Conservation (phyloP, 2,888 invertebrate species). For the Crematogaster levior region DNA sequence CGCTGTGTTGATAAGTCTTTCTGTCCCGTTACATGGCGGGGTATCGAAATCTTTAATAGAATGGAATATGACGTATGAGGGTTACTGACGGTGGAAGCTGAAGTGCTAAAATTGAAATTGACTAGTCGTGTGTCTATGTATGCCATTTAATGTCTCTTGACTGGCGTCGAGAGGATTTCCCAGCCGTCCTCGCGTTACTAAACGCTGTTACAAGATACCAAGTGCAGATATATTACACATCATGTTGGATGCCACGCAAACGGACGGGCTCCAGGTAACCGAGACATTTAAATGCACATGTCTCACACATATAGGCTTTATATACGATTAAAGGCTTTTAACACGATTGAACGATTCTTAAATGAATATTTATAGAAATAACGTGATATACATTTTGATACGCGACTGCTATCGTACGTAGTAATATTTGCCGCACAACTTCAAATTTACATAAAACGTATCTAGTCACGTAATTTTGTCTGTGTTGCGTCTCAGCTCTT, state of each 20-base stretch:
- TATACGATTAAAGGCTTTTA: not conserved
- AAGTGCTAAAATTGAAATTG: slow-evolving; percentile 43
- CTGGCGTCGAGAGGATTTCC: slow-evolving; percentile 30
- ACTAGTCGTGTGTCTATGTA: slow-evolving; percentile 21
- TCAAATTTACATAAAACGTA: not conserved
- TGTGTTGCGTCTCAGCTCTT: not conserved
- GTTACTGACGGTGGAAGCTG: not conserved
- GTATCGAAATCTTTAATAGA: slow-evolving; percentile 3
- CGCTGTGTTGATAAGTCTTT: not conserved
- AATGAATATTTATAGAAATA: slow-evolving; percentile 22
- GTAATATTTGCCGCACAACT: not conserved
- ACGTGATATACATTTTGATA: not conserved
- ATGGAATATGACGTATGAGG: not conserved
- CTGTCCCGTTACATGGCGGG: too few relatives aligned
- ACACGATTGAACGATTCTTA: slow-evolving; percentile 20
- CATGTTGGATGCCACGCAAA: slow-evolving; percentile 35
- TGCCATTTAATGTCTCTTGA: slow-evolving; percentile 44
- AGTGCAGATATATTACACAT: slow-evolving; percentile 47
- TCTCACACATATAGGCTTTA: not conserved
- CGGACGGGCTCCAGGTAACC: slow-evolving; percentile 5
- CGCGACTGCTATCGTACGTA: not conserved
- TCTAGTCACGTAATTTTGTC: not conserved
- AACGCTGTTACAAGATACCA: slow-evolving; percentile 41
- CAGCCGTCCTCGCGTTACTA: slow-evolving; percentile 50
- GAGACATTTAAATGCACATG: slow-evolving; percentile 18